phyloP scores from a whole-genome alignment of 2,113 vertebrate genomes.

The Mus pahari region DNA sequence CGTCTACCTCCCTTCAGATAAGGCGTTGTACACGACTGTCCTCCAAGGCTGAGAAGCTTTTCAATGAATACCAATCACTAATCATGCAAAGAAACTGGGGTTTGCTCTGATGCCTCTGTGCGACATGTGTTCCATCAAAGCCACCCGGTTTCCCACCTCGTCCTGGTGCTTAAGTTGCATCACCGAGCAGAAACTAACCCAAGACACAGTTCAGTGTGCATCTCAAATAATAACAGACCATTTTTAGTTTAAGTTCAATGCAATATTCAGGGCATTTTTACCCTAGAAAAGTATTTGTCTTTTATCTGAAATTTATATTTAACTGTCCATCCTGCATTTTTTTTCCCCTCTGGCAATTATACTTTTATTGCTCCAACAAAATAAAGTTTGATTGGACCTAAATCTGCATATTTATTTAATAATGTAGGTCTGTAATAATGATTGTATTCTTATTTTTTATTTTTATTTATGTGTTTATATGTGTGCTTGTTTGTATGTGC shows the following conservation, averaged over 20 bases:
- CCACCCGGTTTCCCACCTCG: not conserved
- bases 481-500: not conserved
- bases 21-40: not conserved
- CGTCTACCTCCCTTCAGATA: not conserved
- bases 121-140: not conserved
- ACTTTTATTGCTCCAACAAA: conserved; percentile 20
- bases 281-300: not conserved
- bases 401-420: not conserved
- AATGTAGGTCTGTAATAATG: not conserved
- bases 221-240: not conserved
- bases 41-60: not conserved
- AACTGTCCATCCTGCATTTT: not conserved
- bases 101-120: not conserved
- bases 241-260: not conserved
- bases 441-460: not conserved
- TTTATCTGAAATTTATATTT: conserved; percentile 27
- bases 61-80: not conserved
- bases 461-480: not conserved
- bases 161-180: not conserved
- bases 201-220: not conserved
- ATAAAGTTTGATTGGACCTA: not conserved
- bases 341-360: not conserved
- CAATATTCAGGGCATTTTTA: not conserved
- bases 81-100: not conserved
- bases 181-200: not conserved